These are phyloP conservation scores for Acanthosepion lycidas DNA, from an alignment of 2,888 invertebrate genomes.

Conservation along the genomic window DNA sequence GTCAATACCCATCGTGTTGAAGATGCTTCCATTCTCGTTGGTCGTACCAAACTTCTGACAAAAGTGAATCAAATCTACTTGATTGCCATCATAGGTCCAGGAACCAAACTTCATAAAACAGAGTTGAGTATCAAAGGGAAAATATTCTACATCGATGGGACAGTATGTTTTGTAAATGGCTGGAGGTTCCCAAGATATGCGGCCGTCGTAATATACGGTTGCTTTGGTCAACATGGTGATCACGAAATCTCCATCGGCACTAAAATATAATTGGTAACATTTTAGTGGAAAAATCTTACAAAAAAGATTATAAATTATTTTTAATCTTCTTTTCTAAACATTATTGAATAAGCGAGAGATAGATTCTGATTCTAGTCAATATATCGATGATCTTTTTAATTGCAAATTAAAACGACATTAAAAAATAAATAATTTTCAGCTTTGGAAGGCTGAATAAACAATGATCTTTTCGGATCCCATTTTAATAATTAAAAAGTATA, in stretches of 20 bases:
- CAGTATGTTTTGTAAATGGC: constrained; percentile 93
- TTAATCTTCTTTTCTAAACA: too few relatives aligned
- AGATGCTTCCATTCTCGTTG: constrained; percentile 53
- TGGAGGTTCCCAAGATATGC: constrained; percentile 95
- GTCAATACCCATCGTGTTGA: constrained; percentile 70
- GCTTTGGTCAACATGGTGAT: constrained; percentile 97
- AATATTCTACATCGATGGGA: constrained; percentile 90
- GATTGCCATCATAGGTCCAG: constrained; percentile 94
- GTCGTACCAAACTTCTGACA: constrained; percentile 54
- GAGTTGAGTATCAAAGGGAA: constrained; percentile 98
- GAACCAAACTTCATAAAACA: constrained; percentile 99
- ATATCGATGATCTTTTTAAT: too few relatives aligned
- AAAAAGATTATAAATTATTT: background rate
- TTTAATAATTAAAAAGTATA: too few relatives aligned
- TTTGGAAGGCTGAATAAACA: too few relatives aligned
- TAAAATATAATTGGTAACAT: constrained; percentile 76
- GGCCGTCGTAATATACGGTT: constrained; percentile 90
- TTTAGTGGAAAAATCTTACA: background rate
- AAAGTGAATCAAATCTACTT: constrained; percentile 79
- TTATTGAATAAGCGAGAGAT: too few relatives aligned
- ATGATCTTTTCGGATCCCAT: too few relatives aligned
- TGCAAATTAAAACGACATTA: too few relatives aligned
- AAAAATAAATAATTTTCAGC: too few relatives aligned
- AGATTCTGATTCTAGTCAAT: too few relatives aligned
- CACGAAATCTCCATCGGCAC: constrained; percentile 94